These are phyloP conservation scores for Conger conger DNA, from an alignment of 2,113 vertebrate species.

Conservation along the genomic window DNA sequence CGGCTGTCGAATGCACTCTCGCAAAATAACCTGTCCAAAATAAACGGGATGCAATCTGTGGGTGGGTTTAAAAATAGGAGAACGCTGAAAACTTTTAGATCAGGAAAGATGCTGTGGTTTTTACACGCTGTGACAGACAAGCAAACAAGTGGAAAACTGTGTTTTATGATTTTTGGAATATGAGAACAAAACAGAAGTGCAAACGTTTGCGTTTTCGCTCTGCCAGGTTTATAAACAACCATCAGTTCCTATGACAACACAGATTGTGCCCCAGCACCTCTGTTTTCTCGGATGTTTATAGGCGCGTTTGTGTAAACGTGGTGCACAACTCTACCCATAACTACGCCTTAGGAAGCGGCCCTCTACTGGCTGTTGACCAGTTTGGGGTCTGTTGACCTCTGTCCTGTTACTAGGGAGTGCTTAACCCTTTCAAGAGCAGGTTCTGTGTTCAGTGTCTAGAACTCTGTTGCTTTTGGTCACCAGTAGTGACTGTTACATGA, in stretches of 20 bases:
- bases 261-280: not conserved
- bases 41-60: not conserved
- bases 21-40: not conserved
- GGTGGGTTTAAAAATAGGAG: not conserved
- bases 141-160: not conserved
- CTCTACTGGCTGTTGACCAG: not conserved
- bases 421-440: too few relatives aligned
- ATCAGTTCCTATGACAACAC: slow-evolving; percentile 7
- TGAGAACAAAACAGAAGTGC: not conserved
- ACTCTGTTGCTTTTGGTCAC: too few relatives aligned
- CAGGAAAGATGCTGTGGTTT: not conserved
- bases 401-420: too few relatives aligned
- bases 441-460: too few relatives aligned
- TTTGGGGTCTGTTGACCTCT: not conserved
- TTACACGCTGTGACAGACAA: not conserved
- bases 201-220: not conserved
- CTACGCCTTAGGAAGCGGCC: not conserved
- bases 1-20: not conserved
- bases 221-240: not conserved
- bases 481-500: too few relatives aligned
- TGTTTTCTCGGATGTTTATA: not conserved
- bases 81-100: too few relatives aligned
- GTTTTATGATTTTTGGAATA: slow-evolving; percentile 9
- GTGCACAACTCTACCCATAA: not conserved
- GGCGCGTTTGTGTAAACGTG: not conserved